Conservation (phyloP, 2,113 vertebrate genomes). For the Osmerus mordax region DNA sequence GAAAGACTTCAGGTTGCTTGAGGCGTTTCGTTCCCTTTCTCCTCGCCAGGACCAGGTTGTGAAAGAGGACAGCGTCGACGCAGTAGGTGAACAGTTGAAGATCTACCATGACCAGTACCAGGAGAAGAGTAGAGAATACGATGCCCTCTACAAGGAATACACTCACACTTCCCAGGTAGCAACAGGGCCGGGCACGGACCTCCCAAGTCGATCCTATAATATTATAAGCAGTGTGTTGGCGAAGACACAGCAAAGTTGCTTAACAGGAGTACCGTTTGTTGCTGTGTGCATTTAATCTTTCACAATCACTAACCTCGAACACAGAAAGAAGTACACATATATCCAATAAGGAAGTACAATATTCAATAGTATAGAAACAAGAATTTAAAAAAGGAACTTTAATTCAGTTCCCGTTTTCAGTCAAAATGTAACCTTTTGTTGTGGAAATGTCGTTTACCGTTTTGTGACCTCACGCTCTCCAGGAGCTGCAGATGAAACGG, state of each 20-base stretch:
- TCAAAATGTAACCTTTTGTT: not conserved
- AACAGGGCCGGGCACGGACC: not conserved
- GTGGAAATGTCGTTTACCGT: not conserved
- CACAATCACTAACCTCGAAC: too few relatives aligned
- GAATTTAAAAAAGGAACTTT: too few relatives aligned
- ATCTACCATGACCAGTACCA: conserved; percentile 93
- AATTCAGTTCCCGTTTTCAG: too few relatives aligned
- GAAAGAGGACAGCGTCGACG: conserved; percentile 92
- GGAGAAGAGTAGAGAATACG: conserved; percentile 94
- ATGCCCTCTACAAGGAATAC: conserved; percentile 90
- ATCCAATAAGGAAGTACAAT: too few relatives aligned
- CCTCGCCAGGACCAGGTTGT: conserved; percentile 82
- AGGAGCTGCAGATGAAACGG: conserved; percentile 97
- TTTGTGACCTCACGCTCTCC: not conserved
- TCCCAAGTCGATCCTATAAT: not conserved
- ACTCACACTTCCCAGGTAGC: conserved; percentile 91
- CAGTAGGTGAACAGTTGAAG: conserved; percentile 92
- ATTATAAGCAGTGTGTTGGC: too few relatives aligned
- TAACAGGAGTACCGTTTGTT: too few relatives aligned
- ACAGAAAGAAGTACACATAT: too few relatives aligned
- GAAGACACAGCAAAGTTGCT: too few relatives aligned
- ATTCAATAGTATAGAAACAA: too few relatives aligned
- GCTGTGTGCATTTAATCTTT: too few relatives aligned
- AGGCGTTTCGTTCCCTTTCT: not conserved
- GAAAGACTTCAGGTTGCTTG: not conserved